phyloP scores from a whole-genome alignment of 2,888 invertebrate species.

The Eristalinus aeneus region DNA sequence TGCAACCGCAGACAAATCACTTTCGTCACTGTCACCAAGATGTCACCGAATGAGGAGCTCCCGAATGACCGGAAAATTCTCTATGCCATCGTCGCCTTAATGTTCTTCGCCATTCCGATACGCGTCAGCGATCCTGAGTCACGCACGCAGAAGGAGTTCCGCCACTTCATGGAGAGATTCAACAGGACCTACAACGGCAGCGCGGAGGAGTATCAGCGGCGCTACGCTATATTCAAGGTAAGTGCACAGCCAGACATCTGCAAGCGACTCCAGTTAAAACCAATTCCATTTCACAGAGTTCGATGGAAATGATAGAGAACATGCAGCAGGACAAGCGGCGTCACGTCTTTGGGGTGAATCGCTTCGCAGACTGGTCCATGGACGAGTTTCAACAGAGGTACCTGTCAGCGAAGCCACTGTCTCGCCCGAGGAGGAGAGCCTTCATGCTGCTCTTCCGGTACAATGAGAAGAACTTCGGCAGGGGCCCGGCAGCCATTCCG shows the following conservation, averaged over 20 bases:
- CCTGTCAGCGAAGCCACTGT: background rate
- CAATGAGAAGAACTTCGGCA: background rate
- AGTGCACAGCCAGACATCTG: background rate
- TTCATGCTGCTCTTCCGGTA: background rate
- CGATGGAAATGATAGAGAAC: constrained; percentile 25
- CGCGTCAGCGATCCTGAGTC: constrained; percentile 30
- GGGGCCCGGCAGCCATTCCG: constrained; percentile 9
- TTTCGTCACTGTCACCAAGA: constrained; percentile 3
- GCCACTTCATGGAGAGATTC: constrained; percentile 31
- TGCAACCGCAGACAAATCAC: background rate
- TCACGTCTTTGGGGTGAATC: constrained; percentile 42
- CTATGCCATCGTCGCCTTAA: constrained; percentile 27
- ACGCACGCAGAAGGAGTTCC: constrained; percentile 33
- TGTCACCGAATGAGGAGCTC: constrained; percentile 9
- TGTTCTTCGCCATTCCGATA: constrained; percentile 59
- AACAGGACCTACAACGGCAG: constrained; percentile 44
- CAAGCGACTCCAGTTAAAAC: background rate
- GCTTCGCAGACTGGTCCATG: constrained; percentile 32
- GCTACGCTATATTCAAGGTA: constrained; percentile 42
- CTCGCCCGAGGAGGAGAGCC: background rate
- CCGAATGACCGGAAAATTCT: constrained; percentile 13
- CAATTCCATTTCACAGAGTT: background rate
- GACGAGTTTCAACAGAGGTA: constrained; percentile 15
- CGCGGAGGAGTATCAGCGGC: constrained; percentile 30
- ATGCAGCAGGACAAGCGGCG: constrained; percentile 16